These are phyloP conservation scores for Lutra lutra DNA, from an alignment of 2,797 vertebrate genomes.

Conservation along the genomic window DNA sequence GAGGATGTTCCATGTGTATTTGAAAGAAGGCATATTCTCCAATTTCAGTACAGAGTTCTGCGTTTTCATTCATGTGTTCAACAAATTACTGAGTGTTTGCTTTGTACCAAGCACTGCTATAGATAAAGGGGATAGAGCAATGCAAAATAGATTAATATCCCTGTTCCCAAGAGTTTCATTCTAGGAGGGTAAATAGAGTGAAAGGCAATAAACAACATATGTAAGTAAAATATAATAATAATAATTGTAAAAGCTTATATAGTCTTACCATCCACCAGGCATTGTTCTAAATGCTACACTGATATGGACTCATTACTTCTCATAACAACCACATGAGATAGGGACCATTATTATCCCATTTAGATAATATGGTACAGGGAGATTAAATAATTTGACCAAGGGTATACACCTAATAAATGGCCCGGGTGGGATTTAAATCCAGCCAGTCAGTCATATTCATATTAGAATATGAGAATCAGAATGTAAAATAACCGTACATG, in stretches of 20 bases:
- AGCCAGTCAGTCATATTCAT: background rate
- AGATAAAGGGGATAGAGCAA: background rate
- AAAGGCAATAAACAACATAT: background rate
- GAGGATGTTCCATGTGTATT: background rate
- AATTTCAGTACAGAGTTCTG: background rate
- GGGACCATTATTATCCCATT: background rate
- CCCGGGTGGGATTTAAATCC: background rate
- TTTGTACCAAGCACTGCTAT: background rate
- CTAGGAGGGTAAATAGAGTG: background rate
- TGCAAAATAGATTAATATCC: background rate
- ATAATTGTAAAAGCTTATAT: background rate
- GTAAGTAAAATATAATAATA: background rate
- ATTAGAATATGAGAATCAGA: background rate
- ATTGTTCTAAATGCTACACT: background rate
- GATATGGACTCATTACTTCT: background rate
- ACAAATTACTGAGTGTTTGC: background rate
- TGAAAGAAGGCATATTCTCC: background rate
- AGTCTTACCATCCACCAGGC: background rate
- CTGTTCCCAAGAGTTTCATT: background rate
- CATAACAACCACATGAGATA: background rate
- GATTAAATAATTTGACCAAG: background rate
- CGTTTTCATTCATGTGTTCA: background rate
- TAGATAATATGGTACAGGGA: background rate
- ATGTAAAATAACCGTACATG: background rate
- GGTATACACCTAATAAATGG: background rate